phyloP scores from a whole-genome alignment of 2,797 vertebrate genomes.

The Liasis olivaceus region DNA sequence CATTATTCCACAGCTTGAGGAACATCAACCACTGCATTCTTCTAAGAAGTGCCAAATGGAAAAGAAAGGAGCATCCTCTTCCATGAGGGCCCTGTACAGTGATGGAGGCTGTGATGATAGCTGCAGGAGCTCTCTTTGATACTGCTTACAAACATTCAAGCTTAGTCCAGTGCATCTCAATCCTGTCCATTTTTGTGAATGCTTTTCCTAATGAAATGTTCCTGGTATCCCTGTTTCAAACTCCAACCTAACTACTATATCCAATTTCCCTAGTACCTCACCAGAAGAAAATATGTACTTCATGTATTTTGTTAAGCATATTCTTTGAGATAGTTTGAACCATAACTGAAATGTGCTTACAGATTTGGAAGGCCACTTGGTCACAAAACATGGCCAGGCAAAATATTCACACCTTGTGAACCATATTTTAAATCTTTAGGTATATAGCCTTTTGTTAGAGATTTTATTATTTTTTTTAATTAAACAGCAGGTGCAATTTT shows the following conservation, averaged over 20 bases:
- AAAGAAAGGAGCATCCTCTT: background rate
- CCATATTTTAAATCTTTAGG: background rate
- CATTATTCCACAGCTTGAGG: background rate
- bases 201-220: background rate
- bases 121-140: background rate
- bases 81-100: background rate
- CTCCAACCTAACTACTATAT: background rate
- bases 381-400: background rate
- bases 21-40: background rate
- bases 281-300: background rate
- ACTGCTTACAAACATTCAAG: background rate
- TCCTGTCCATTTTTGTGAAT: background rate
- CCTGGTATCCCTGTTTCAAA: background rate
- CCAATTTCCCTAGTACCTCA: background rate
- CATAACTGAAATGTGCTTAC: background rate
- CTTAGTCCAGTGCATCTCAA: too few relatives aligned
- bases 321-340: background rate
- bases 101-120: background rate
- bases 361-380: background rate
- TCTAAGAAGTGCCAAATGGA: too few relatives aligned
- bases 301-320: background rate
- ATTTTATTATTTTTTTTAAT: background rate
- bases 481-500: background rate
- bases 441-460: background rate
- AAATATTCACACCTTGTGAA: background rate